Conservation (phyloP, 2,888 invertebrate species). For the Dasysyrphus albostriatus region DNA sequence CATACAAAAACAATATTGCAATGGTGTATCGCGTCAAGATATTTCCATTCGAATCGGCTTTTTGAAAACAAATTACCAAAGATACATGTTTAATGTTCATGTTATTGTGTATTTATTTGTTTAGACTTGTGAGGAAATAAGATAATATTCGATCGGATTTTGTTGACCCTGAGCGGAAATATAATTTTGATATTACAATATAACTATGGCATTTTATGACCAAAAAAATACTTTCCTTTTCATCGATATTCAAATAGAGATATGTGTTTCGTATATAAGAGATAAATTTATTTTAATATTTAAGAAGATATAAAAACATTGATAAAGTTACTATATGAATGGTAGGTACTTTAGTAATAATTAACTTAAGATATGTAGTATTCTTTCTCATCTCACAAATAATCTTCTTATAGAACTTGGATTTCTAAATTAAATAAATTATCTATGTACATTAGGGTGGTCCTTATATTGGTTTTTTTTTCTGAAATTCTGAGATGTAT, state of each 20-base stretch:
- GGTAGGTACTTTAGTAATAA: too few species aligned
- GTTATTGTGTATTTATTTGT: slow-evolving; percentile 60
- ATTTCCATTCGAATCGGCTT: slow-evolving; percentile 30
- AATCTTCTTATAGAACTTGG: too few species aligned
- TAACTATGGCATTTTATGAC: slow-evolving; percentile 1
- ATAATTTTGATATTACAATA: slow-evolving; percentile 10
- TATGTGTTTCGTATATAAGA: background rate
- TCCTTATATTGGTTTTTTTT: too few species aligned
- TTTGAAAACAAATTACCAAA: slow-evolving; percentile 58
- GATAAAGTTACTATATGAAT: too few species aligned
- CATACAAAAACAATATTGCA: slow-evolving; percentile 54
- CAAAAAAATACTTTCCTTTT: slow-evolving; percentile 3
- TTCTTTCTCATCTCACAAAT: too few species aligned
- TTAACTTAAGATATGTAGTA: too few species aligned
- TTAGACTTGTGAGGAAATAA: slow-evolving; percentile 45
- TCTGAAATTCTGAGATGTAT: too few species aligned
- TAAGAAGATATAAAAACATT: background rate
- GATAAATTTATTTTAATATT: background rate
- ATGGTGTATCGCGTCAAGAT: slow-evolving; percentile 36
- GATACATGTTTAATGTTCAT: slow-evolving; percentile 17
- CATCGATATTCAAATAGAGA: background rate
- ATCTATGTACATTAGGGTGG: too few species aligned
- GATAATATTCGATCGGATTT: slow-evolving; percentile 13
- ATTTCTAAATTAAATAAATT: too few species aligned
- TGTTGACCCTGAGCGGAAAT: slow-evolving; percentile 53